Evolutionary conservation across 2,888 invertebrate genomes (phyloP), one percentile per base, ranked within the genome.

Genomic region (Drosophila ezoana): DNA sequence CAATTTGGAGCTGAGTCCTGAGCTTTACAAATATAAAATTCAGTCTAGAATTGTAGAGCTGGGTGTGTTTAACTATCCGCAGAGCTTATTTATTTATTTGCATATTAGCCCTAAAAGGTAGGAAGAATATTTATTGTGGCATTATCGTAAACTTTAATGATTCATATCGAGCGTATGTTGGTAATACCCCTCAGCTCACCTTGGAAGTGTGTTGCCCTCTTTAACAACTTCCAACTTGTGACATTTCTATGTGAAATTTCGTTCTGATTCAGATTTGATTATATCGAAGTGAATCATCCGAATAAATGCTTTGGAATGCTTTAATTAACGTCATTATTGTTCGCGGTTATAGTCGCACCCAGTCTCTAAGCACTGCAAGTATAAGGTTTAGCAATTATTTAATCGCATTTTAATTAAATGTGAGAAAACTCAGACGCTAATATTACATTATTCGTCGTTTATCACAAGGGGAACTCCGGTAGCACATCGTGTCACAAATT

Each of bases 201-300:
- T 20, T 3, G 9, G 16, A 48, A 33, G 47, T 47, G 9, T 35
- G 35, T 48, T 49, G 48, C 33, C 18, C 33, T 14, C 38, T 28
- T 18, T n/a, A 18, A 11, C 33, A 33, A 2, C 10, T 41, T 32
- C 3, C 13, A 28, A 14, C 23, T 59, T 28, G 23, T 8, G 47
- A 5, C 33, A 37, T 10, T 11, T 41, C 38, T 9, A 43, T 48
- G 37, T 45, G 58, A 66, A 43, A 47, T 51, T 32, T 33, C 6
- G 16, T 43, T 58, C 5, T 38, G 45, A 37, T 49, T 60, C 35
- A 53, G 44, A 14, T 51, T 14, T 16, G 51, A 59, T 66, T 73
- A 59, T 20, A 32, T 35, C 6, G 9, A 10, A 14, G 4, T 79
- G 75, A 79, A 35, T 77, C 67, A 68, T 23, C 8, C 20, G 16